Percentiles rank a stretch among this genome's conserved stretches.
phyloP scores from a whole-genome alignment of 2,797 vertebrate species.

The Crypturellus tataupa region DNA sequence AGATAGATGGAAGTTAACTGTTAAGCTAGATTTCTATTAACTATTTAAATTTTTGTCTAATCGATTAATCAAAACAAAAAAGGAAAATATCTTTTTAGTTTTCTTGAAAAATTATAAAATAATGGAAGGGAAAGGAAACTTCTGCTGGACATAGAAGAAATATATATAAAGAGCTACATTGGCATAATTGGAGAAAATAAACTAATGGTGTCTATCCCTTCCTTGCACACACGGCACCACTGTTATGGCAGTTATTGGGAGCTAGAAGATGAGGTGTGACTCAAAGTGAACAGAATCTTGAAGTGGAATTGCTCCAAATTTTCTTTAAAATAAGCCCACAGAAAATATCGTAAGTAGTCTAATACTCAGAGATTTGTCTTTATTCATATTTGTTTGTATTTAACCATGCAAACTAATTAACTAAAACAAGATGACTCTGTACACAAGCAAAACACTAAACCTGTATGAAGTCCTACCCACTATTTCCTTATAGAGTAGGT shows the following conservation, averaged over 20 bases:
- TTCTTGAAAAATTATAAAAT: neutral
- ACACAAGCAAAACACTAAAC: neutral
- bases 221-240: neutral
- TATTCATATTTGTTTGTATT: neutral
- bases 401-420: neutral
- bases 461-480: neutral
- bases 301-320: neutral
- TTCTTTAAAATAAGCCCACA: neutral
- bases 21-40: neutral
- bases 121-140: neutral
- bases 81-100: neutral
- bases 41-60: neutral
- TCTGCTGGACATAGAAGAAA: neutral
- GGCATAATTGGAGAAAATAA: neutral
- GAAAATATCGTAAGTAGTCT: neutral
- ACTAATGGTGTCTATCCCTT: neutral
- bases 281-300: neutral
- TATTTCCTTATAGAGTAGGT: neutral
- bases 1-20: neutral
- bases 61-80: neutral
- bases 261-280: neutral
- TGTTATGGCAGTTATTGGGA: neutral
- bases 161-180: neutral
- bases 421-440: neutral
- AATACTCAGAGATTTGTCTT: neutral